These are phyloP conservation scores for Ctenodactylus gundi DNA, from an alignment of 2,113 vertebrate species.

Conservation along the genomic window DNA sequence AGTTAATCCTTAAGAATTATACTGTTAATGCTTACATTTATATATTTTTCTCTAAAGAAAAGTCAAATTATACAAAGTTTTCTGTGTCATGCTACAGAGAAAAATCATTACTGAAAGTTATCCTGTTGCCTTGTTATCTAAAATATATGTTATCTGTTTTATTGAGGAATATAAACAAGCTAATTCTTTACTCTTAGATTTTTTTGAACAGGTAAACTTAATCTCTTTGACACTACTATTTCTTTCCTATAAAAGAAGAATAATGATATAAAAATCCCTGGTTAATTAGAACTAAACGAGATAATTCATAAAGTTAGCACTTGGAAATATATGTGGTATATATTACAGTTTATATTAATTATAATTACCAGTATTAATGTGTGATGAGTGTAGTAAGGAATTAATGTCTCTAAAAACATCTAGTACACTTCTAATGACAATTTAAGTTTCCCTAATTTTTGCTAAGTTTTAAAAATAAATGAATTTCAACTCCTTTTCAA, in stretches of 20 bases:
- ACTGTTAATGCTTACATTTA: constrained; percentile 27
- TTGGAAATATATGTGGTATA: constrained; percentile 7
- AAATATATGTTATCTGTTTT: constrained; percentile 3
- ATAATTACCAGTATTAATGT: background rate
- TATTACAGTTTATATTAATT: background rate
- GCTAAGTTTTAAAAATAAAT: constrained; percentile 21
- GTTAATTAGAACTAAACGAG: background rate
- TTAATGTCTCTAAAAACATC: background rate
- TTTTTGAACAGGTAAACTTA: background rate
- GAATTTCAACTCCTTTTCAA: background rate
- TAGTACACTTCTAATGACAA: background rate
- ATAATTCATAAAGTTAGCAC: background rate
- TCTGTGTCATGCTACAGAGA: background rate
- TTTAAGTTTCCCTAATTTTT: background rate
- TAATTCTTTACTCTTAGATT: background rate
- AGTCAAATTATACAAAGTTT: background rate
- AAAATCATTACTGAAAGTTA: background rate
- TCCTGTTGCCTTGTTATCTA: background rate
- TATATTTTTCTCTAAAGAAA: background rate
- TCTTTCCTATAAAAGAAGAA: background rate
- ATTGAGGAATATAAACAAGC: background rate
- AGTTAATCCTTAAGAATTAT: background rate
- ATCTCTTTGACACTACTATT: background rate
- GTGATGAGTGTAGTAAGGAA: background rate
- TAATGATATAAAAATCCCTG: background rate